Percentiles rank a stretch among this genome's conserved stretches.
These are phyloP conservation scores for Polymixis flavicincta DNA, from an alignment of 2,888 invertebrate species.

Conservation along the genomic window DNA sequence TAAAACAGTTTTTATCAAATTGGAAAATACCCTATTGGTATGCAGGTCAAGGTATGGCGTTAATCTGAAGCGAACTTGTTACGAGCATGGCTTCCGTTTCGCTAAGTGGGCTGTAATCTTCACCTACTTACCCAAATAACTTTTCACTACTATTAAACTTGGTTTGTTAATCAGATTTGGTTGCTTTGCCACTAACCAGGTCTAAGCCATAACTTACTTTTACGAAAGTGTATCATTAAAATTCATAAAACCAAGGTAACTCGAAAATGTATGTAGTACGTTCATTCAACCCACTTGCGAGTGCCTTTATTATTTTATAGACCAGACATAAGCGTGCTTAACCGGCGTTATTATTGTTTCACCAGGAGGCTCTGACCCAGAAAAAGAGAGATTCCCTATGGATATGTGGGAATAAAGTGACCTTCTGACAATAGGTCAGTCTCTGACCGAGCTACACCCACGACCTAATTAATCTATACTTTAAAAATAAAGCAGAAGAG, in stretches of 20 bases:
- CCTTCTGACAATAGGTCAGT: conserved; percentile 12
- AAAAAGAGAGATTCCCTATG: conserved; percentile 1
- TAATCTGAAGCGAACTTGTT: conserved; percentile 7
- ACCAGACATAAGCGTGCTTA: neutral
- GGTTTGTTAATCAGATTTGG: neutral
- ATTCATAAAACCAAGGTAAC: neutral
- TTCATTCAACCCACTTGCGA: neutral
- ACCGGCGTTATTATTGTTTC: neutral
- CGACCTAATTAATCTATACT: neutral
- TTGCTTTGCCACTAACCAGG: neutral
- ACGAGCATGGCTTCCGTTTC: conserved; percentile 32
- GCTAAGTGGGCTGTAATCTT: conserved; percentile 13
- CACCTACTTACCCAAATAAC: neutral
- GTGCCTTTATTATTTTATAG: conserved; percentile 2
- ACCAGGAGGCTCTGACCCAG: conserved; percentile 4
- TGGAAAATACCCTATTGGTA: too few species aligned
- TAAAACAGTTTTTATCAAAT: too few species aligned
- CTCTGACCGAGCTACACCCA: neutral
- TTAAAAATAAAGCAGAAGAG: too few species aligned
- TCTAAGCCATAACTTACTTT: neutral
- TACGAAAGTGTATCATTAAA: neutral
- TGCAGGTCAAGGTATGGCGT: neutral
- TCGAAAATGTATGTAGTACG: neutral
- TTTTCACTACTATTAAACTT: neutral
- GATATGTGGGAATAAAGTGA: conserved; percentile 1